Conservation (phyloP, 2,888 invertebrate genomes). For the Terebella lapidaria region DNA sequence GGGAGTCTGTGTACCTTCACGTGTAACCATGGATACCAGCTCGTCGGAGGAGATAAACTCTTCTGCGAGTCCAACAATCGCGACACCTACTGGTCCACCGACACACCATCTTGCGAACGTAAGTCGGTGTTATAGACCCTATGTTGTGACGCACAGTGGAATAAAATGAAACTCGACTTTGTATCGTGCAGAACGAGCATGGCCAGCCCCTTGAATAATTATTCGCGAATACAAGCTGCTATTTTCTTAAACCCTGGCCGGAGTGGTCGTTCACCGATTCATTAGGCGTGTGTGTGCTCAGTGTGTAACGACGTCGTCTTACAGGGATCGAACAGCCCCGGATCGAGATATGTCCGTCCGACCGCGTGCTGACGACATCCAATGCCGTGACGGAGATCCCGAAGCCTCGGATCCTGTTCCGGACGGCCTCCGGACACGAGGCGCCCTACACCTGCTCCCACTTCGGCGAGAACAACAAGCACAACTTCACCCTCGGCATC, state of each 20-base stretch:
- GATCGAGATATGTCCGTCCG: slow-evolving; percentile 19
- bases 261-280: no score
- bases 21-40: slow-evolving; percentile 21
- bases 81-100: slow-evolving; percentile 17
- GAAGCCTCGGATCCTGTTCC: slow-evolving; percentile 14
- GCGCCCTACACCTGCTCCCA: slow-evolving; percentile 20
- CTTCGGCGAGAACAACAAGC: slow-evolving; percentile 10
- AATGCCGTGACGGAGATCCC: slow-evolving; percentile 1
- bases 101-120: slow-evolving; percentile 18
- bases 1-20: slow-evolving; percentile 24
- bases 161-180: no score
- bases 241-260: no score
- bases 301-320: neutral
- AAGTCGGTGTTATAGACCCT: neutral
- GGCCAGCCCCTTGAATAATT: no score
- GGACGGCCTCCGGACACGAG: slow-evolving; percentile 11
- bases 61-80: slow-evolving; percentile 12
- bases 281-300: neutral
- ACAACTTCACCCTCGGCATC: slow-evolving; percentile 19
- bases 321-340: slow-evolving; percentile 21
- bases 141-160: no score
- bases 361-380: slow-evolving; percentile 12
- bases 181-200: no score
- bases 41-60: slow-evolving; percentile 16
- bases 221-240: no score